Evolutionary conservation across 2,113 vertebrate genomes (phyloP), one percentile per base, ranked within the genome.

Genomic region (Sminthopsis crassicaudata): DNA sequence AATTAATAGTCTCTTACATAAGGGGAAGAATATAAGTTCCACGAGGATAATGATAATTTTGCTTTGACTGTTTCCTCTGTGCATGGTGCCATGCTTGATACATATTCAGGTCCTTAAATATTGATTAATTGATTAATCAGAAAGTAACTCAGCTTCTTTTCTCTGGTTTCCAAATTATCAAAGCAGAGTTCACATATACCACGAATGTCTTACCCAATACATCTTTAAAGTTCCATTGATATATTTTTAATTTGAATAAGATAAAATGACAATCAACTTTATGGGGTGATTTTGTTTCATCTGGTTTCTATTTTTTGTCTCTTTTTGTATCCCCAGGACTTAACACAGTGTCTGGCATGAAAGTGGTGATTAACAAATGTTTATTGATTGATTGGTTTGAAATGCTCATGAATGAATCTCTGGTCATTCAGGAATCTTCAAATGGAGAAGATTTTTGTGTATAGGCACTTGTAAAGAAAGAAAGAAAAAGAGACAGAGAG

Each of bases 181-280:
- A 96, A 92, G 76, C 27, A 51, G 95, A 93, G 24, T 76, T 94
- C n/a, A 93, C 2, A 19, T 8, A 27, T 54, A 94, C 95, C 30
- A 9, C 46, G 30, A 42, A 95, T 92, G 36, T 91, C 10, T 42
- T 46, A 26, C 84, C n/a, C 53, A 91, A n/a, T 91, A n/a, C 0
- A 46, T 27, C 23, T 26, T 19, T 19, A 57, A 88, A 2, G 42
- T 26, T 57, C 94, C 53, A 89, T 50, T 93, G 46, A 24, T 51
- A 94, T 96, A 90, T n/a, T 91, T 84, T 94, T 92, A 94, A 90
- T 90, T 97, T 88, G 25, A 95, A 52, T 53, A 7, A 53, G 36
- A 26, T 93, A 93, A 96, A 16, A 93, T 84, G 55, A 51, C 46
- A 46, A 90, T 46, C 5, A 89, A 50, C 90, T 23, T 19, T 50